Conservation (phyloP, 2,797 vertebrate genomes). For the Synaphobranchus kaupii region DNA sequence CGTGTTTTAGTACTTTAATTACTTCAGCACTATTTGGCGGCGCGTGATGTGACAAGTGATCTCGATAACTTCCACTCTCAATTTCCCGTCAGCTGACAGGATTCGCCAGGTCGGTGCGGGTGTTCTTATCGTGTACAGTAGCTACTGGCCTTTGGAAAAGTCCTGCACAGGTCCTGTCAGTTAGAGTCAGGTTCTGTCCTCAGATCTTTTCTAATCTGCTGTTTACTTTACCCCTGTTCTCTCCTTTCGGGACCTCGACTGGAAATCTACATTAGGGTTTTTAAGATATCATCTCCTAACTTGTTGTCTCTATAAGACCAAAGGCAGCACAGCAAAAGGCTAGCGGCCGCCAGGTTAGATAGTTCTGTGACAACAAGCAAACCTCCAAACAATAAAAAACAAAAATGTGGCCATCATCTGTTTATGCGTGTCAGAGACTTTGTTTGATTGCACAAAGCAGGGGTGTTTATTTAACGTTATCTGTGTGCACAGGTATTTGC, state of each 20-base stretch:
- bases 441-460: neutral
- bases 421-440: neutral
- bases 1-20: neutral
- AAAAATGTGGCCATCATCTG: neutral
- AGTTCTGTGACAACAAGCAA: slow-evolving; percentile 52
- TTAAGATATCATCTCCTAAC: slow-evolving; percentile 38
- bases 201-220: slow-evolving; percentile 45
- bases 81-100: neutral
- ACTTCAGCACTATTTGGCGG: neutral
- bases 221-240: slow-evolving; percentile 31
- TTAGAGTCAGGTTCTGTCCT: slow-evolving; percentile 3
- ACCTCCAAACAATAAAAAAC: slow-evolving; percentile 15
- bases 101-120: neutral
- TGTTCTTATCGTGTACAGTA: neutral
- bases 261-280: slow-evolving; percentile 46
- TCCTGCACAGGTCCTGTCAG: slow-evolving; percentile 12
- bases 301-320: neutral
- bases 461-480: slow-evolving; percentile 23
- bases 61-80: neutral
- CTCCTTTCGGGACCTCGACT: slow-evolving; percentile 18
- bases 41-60: neutral
- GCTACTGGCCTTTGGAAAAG: slow-evolving; percentile 42
- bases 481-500: slow-evolving; percentile 26
- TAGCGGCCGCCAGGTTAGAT: slow-evolving; percentile 30
- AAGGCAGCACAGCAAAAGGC: slow-evolving; percentile 41